Evolutionary conservation across 2,113 vertebrate genomes (phyloP).

Genomic region (Osmerus mordax): DNA sequence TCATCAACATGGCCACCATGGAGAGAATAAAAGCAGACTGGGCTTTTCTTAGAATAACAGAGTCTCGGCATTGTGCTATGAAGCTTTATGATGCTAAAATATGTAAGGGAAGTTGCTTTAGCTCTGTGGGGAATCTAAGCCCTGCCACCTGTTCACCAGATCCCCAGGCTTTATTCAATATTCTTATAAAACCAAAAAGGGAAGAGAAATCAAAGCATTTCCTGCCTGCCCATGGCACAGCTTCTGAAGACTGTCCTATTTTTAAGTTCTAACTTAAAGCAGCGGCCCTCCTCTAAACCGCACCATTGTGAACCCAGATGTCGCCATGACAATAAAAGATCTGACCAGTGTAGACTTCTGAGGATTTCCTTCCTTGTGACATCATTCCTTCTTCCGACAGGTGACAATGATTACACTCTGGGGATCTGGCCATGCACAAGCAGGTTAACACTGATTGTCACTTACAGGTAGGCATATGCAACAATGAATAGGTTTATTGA

Average conservation of each 20-base stretch:
- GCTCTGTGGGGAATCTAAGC: slow-evolving; percentile 61
- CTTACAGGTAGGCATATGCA: background rate
- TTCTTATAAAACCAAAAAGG: slow-evolving; percentile 67
- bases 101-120: slow-evolving; percentile 65
- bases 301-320: slow-evolving; percentile 66
- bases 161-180: slow-evolving; percentile 72
- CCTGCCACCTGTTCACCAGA: slow-evolving; percentile 78
- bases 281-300: slow-evolving; percentile 57
- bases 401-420: slow-evolving; percentile 21
- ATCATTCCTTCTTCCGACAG: slow-evolving; percentile 25
- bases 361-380: slow-evolving; percentile 31
- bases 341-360: slow-evolving; percentile 24
- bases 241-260: slow-evolving; percentile 75
- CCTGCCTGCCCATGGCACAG: slow-evolving; percentile 73
- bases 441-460: background rate
- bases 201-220: slow-evolving; percentile 75
- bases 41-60: slow-evolving; percentile 10
- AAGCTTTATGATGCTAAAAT: slow-evolving; percentile 67
- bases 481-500: background rate
- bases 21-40: background rate
- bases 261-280: slow-evolving; percentile 72
- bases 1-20: background rate
- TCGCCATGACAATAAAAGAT: slow-evolving; percentile 56
- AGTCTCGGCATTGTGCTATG: slow-evolving; percentile 41
- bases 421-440: background rate